phyloP scores from a whole-genome alignment of 1,140 invertebrate species.

The Thaumatotibia leucotreta region DNA sequence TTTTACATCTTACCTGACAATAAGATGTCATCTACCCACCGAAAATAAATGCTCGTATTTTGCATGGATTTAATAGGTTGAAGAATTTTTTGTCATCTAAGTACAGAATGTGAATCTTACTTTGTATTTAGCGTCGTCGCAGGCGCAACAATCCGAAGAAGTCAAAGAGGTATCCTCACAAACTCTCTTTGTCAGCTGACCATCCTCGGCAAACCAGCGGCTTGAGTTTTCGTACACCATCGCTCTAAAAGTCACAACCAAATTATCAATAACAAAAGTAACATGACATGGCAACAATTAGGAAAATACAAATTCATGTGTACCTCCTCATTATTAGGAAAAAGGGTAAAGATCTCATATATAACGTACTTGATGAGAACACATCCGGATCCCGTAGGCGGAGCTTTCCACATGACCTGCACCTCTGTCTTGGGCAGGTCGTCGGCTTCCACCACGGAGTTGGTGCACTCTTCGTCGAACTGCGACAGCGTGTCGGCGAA shows the following conservation, averaged over 20 bases:
- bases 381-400: slow-evolving; percentile 89
- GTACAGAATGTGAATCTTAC: no score
- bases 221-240: slow-evolving; percentile 91
- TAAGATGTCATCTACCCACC: not conserved
- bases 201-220: slow-evolving; percentile 95
- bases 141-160: slow-evolving; percentile 86
- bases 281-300: no score
- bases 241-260: slow-evolving; percentile 78
- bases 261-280: no score
- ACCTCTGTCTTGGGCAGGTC: slow-evolving; percentile 90
- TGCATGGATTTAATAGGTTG: no score
- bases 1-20: no score
- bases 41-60: not conserved
- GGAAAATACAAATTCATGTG: no score
- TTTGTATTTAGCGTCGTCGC: slow-evolving; percentile 94
- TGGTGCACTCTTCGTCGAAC: slow-evolving; percentile 91
- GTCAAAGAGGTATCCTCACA: slow-evolving; percentile 85
- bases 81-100: no score
- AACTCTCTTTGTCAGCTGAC: slow-evolving; percentile 86
- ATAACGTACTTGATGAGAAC: slow-evolving; percentile 84
- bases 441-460: slow-evolving; percentile 89
- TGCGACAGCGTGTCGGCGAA: slow-evolving; percentile 87
- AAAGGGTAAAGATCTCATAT: not conserved
- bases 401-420: slow-evolving; percentile 94
- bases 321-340: no score